Conservation (phyloP, 2,797 vertebrate species). For the Babyrousa celebensis region DNA sequence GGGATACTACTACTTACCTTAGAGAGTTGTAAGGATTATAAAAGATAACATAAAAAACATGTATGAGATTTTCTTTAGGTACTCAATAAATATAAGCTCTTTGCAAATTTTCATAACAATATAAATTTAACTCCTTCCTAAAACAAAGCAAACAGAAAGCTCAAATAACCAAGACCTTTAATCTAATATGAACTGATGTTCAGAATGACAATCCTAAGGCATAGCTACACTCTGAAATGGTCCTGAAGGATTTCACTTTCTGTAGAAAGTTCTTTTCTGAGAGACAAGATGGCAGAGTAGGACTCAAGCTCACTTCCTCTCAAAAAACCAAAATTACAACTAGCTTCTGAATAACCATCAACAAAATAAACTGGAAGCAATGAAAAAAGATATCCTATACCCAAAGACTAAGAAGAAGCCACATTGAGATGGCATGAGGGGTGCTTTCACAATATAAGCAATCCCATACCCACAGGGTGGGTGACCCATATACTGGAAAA, state of each 20-base stretch:
- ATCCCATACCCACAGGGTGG: too few species aligned
- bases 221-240: slow-evolving; percentile 45
- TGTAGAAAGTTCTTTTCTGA: slow-evolving; percentile 1
- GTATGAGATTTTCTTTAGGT: slow-evolving; percentile 44
- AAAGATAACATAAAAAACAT: slow-evolving; percentile 55
- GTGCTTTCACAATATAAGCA: too few species aligned
- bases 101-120: slow-evolving; percentile 51
- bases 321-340: too few species aligned
- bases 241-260: slow-evolving; percentile 40
- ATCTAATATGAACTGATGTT: slow-evolving; percentile 62
- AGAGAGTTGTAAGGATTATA: slow-evolving; percentile 60
- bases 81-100: slow-evolving; percentile 65
- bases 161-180: slow-evolving; percentile 51
- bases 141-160: slow-evolving; percentile 67
- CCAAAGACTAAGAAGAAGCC: too few species aligned
- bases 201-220: slow-evolving; percentile 57
- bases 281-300: too few species aligned
- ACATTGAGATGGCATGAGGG: too few species aligned
- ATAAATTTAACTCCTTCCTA: slow-evolving; percentile 62
- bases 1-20: slow-evolving; percentile 12
- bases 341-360: too few species aligned
- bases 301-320: too few species aligned
- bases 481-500: too few species aligned
- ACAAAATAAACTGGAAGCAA: too few species aligned
- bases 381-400: too few species aligned